A percentile compares a stretch with the other conserved stretches of the same genome.
Evolutionary conservation across 2,113 vertebrate species (phyloP).

Genomic region (Chaetura pelagica): DNA sequence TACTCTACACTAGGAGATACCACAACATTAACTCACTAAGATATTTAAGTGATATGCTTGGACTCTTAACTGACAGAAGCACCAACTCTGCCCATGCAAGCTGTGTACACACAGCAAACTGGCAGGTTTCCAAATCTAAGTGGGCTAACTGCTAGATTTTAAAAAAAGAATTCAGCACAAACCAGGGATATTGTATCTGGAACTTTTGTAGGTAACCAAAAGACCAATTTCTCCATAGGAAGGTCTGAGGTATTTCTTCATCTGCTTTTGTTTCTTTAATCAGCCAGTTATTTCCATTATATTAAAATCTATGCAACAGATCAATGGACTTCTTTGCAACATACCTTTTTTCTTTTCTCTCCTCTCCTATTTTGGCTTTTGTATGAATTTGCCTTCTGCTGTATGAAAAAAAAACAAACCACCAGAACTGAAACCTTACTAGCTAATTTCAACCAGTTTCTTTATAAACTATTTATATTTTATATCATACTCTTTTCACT

Average conservation of each 20-base stretch:
- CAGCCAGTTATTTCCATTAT: not conserved
- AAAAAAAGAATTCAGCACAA: not conserved
- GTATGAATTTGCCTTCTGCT: not conserved
- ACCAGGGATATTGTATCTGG: not conserved
- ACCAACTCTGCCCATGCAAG: not conserved
- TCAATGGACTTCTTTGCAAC: not conserved
- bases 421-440: not conserved
- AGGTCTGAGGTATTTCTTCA: not conserved
- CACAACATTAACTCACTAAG: accelerated
- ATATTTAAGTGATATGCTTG: not conserved
- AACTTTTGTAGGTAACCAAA: not conserved
- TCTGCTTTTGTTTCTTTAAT: not conserved
- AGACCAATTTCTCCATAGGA: not conserved
- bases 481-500: not conserved
- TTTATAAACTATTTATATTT: not conserved
- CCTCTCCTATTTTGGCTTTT: not conserved
- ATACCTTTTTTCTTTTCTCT: not conserved
- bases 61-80: not conserved
- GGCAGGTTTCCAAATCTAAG: not conserved
- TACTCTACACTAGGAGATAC: not conserved
- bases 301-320: not conserved
- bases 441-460: not conserved
- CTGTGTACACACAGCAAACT: not conserved
- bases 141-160: not conserved
- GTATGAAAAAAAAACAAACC: not conserved